phyloP scores from a whole-genome alignment of 2,797 vertebrate species.

The Tenualosa thibaudeaui region DNA sequence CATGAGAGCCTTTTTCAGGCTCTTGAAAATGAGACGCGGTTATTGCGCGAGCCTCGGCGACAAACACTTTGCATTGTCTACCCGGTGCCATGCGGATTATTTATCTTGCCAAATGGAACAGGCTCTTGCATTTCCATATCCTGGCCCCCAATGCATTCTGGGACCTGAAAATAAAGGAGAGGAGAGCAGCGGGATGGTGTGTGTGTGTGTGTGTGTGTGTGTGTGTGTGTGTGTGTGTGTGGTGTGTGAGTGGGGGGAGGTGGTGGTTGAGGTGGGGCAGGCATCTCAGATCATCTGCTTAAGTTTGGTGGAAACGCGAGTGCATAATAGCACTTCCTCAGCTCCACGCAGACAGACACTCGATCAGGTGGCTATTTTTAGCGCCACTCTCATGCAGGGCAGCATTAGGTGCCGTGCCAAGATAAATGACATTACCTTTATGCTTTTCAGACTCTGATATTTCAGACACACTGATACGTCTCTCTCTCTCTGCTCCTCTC shows the following conservation, averaged over 20 bases:
- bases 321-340: conserved; percentile 66
- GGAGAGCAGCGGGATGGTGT: not conserved
- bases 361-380: conserved; percentile 74
- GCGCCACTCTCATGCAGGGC: conserved; percentile 62
- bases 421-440: conserved; percentile 76
- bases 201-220: no score
- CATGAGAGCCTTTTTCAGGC: not conserved
- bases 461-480: not conserved
- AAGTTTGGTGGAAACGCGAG: conserved; percentile 62
- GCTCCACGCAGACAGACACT: conserved; percentile 65
- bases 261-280: not conserved
- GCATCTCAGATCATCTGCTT: conserved; percentile 50
- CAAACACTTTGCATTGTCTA: conserved; percentile 3
- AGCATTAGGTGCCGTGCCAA: conserved; percentile 69
- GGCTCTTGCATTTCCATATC: conserved; percentile 3
- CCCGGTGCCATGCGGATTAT: not conserved
- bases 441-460: conserved; percentile 19
- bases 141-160: not conserved
- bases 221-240: not conserved
- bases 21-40: not conserved
- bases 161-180: not conserved
- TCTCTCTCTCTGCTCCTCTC: not conserved
- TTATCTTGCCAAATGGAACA: conserved; percentile 17
- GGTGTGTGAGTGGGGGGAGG: not conserved
- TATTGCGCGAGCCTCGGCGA: not conserved